Base-by-base conservation (phyloP, 2,797 vertebrate species). In the Acestrorhynchus altus region DNA sequence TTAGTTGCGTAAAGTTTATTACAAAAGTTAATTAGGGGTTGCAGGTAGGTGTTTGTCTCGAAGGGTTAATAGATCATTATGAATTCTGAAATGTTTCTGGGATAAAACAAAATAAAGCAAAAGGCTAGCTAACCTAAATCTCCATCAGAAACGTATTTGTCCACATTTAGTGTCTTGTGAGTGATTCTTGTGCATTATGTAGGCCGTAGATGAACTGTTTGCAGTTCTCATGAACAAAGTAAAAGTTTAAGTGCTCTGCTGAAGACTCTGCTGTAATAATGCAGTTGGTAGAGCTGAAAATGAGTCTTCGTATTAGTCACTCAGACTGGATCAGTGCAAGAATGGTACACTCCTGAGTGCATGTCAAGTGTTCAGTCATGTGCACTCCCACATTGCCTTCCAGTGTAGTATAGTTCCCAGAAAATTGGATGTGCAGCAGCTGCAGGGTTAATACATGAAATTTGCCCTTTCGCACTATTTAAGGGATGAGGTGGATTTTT, bases 51-150 rank as follows among this genome's bases (percentile, higher is more conserved):
- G 89, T 89, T 78, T 89, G 87, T 87, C 89, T 93, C 91, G 91
- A 94, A 94, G 92, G 93, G 93, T 94, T 93, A 93, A 92, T 87
- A 80, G 79, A 83, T 87, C 80, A 81, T 76, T 86, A 39, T 83
- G 81, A 77, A 47, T 52, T 42, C 42, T 74, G 26, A 49, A 60
- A 11, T 44, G 74, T 78, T 44, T 67, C 42, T 65, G 54, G 20
- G 49, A 75, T 54, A 24, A 20, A 47, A 49, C 72, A 65, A 5
- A 54, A 24, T 47, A 63, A 42, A 76, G 59, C 73, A 57, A 67
- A 35, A 35, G 35, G 57, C 22, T 61, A 39, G 35, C 31, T 20
- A 12, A 26, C 22, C 28, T 28, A 22, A 57, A 11, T 6, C 5
- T 57, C 1, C 2, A 57, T 18, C 22, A 56, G 1, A 56, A 20